Conservation (phyloP, 2,113 vertebrate genomes). For the Zosterops japonicus region DNA sequence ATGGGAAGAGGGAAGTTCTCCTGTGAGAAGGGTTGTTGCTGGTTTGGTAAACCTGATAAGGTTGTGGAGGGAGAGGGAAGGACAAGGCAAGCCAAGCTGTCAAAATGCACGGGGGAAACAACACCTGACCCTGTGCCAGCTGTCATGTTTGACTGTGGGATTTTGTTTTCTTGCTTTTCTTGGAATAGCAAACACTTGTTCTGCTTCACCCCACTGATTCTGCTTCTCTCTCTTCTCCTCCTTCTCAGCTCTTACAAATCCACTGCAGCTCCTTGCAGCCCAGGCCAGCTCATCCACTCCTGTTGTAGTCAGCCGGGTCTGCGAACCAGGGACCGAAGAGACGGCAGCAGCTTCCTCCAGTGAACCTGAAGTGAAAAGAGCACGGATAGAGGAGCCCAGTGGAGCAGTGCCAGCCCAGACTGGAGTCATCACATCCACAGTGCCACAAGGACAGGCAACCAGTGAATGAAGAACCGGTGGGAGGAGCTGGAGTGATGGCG, state of each 20-base stretch:
- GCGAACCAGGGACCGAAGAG: slow-evolving; percentile 73
- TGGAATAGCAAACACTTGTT: not conserved
- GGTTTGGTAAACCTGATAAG: not conserved
- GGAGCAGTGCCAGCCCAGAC: slow-evolving; percentile 74
- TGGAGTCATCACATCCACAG: slow-evolving; percentile 82
- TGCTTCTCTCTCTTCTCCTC: not conserved
- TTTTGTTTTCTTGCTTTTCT: not conserved
- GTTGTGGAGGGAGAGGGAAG: not conserved
- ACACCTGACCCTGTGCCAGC: not conserved
- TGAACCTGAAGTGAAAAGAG: slow-evolving; percentile 86
- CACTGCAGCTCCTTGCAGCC: slow-evolving; percentile 92
- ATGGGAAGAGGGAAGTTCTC: not conserved
- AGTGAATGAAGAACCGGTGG: slow-evolving; percentile 71
- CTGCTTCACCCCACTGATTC: not conserved
- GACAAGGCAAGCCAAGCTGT: not conserved
- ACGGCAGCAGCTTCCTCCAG: slow-evolving; percentile 52
- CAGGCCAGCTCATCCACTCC: slow-evolving; percentile 94
- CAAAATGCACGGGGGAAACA: not conserved
- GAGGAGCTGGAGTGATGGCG: slow-evolving; percentile 20
- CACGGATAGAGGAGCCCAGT: slow-evolving; percentile 82
- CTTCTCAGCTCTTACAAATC: slow-evolving; percentile 85
- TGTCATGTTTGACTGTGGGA: not conserved
- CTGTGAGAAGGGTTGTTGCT: not conserved
- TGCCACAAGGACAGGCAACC: slow-evolving; percentile 75
- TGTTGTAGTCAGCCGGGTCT: slow-evolving; percentile 83